Conservation (phyloP, 2,113 vertebrate genomes). For the Rutilus rutilus region DNA sequence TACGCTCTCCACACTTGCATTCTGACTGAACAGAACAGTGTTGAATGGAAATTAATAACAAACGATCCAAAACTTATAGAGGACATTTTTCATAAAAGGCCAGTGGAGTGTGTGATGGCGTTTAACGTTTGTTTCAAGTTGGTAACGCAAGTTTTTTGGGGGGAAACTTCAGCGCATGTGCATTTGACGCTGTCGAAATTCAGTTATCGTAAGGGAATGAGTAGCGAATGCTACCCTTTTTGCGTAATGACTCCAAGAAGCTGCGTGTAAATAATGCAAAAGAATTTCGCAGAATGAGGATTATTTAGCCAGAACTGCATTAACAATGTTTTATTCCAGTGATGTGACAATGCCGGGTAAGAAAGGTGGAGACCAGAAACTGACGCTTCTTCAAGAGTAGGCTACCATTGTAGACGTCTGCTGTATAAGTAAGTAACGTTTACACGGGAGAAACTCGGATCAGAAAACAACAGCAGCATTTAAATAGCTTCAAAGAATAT, state of each 20-base stretch:
- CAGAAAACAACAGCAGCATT: conserved; percentile 29
- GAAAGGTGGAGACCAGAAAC: background rate
- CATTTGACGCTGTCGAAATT: background rate
- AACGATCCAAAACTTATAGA: background rate
- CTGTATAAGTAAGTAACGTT: background rate
- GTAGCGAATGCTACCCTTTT: background rate
- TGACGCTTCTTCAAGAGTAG: conserved; percentile 14
- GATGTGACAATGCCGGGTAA: background rate
- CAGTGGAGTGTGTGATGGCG: background rate
- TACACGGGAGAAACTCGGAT: background rate
- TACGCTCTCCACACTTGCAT: background rate
- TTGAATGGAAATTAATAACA: background rate
- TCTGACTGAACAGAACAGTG: background rate
- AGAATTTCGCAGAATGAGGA: background rate
- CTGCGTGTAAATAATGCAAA: background rate
- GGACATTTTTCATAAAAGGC: background rate
- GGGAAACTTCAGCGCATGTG: background rate
- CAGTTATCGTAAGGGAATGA: background rate
- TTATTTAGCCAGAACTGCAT: background rate
- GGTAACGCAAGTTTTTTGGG: background rate
- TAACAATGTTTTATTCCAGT: background rate
- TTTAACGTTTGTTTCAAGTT: background rate
- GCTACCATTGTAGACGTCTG: conserved; percentile 35
- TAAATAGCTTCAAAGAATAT: background rate
- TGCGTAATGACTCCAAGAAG: background rate